These are phyloP conservation scores for Tenebrio molitor DNA, from an alignment of 1,140 invertebrate genomes.

Conservation along the genomic window DNA sequence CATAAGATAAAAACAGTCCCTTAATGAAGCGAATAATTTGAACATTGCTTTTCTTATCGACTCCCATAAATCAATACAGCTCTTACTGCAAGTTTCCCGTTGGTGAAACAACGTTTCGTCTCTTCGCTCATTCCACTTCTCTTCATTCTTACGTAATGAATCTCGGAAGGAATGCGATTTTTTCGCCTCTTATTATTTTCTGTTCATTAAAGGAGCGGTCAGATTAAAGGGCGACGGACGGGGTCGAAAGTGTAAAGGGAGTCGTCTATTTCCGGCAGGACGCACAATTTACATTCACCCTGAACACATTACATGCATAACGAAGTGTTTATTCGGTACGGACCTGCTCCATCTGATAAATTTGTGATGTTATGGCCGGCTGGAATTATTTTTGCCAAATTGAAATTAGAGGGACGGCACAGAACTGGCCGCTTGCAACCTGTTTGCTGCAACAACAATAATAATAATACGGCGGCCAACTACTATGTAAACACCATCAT, in stretches of 20 bases:
- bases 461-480: too few relatives aligned
- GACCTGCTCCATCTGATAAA: too few relatives aligned
- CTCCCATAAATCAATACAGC: conserved; percentile 23
- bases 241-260: background rate
- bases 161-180: conserved; percentile 20
- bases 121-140: background rate
- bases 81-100: conserved; percentile 10
- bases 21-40: conserved; percentile 32
- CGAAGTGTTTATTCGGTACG: background rate
- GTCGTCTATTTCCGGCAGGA: background rate
- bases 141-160: conserved; percentile 35
- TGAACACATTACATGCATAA: background rate
- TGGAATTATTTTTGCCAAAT: background rate
- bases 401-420: too few relatives aligned
- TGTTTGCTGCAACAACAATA: too few relatives aligned
- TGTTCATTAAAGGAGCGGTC: background rate
- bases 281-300: background rate
- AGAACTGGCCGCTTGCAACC: too few relatives aligned
- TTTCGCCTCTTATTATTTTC: conserved; percentile 20
- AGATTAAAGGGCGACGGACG: conserved; percentile 15
- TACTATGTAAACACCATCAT: too few relatives aligned
- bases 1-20: conserved; percentile 18
- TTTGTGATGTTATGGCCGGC: background rate
- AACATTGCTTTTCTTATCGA: conserved; percentile 34
- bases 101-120: conserved; percentile 11